phyloP scores from a whole-genome alignment of 2,113 vertebrate genomes.

The Corapipo altera region DNA sequence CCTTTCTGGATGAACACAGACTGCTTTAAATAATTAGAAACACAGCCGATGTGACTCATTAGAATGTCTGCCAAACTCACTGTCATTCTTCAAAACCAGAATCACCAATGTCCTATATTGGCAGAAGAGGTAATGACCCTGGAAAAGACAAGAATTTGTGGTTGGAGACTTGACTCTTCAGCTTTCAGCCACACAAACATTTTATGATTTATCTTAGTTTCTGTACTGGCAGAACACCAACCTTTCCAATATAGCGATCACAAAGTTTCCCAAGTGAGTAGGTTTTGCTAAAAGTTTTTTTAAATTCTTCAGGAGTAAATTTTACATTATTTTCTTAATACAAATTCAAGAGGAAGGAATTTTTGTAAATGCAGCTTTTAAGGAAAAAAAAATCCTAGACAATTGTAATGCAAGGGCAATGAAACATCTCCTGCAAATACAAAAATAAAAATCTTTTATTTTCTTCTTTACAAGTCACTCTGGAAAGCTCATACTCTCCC shows the following conservation, averaged over 20 bases:
- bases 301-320: background rate
- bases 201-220: background rate
- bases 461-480: background rate
- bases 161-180: background rate
- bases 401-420: background rate
- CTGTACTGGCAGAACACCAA: background rate
- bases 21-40: background rate
- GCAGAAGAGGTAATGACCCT: background rate
- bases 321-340: background rate
- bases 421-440: background rate
- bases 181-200: background rate
- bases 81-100: background rate
- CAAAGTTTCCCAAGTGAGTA: background rate
- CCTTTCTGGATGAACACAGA: background rate
- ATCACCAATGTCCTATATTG: background rate
- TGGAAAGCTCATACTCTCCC: background rate
- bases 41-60: background rate
- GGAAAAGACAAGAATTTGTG: background rate
- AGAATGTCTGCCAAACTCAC: background rate
- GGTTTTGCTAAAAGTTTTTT: background rate
- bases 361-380: background rate
- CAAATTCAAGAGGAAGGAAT: background rate
- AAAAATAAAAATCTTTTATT: background rate
- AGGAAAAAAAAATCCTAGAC: background rate
- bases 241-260: background rate